Percentiles rank a stretch among this genome's conserved stretches.
phyloP scores from a whole-genome alignment of 2,888 invertebrate genomes.

The Drosophila buzzatii region DNA sequence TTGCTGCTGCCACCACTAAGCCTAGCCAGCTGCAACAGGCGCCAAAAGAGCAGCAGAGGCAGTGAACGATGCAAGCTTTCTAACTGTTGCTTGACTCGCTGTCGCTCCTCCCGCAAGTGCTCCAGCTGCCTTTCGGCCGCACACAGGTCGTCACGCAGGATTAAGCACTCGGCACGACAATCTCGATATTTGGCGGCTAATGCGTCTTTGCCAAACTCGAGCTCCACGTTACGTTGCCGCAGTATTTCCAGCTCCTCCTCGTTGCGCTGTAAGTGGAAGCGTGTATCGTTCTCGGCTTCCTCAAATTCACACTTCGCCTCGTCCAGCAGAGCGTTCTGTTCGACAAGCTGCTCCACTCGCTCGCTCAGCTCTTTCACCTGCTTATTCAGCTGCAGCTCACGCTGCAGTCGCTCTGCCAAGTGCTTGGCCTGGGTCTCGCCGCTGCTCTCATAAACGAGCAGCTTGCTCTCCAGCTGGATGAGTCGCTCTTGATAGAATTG shows the following conservation, averaged over 20 bases:
- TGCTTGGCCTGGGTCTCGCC: constrained; percentile 88
- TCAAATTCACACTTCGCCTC: constrained; percentile 91
- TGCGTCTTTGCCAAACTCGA: constrained; percentile 88
- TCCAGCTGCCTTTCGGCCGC: constrained; percentile 83
- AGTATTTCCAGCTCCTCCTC: constrained; percentile 88
- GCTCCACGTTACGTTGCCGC: constrained; percentile 85
- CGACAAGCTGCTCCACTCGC: constrained; percentile 87
- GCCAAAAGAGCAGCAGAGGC: constrained; percentile 76
- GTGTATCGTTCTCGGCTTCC: constrained; percentile 91
- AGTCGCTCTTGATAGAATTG: constrained; percentile 89
- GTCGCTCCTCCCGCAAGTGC: constrained; percentile 83
- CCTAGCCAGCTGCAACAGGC: constrained; percentile 49
- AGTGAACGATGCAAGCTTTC: constrained; percentile 75
- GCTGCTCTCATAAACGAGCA: constrained; percentile 89
- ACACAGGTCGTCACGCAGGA: constrained; percentile 81
- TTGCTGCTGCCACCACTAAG: neutral
- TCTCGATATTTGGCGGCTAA: constrained; percentile 87
- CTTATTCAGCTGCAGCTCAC: constrained; percentile 87
- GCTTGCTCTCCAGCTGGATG: constrained; percentile 88
- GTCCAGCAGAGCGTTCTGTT: constrained; percentile 88
- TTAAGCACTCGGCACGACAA: constrained; percentile 83
- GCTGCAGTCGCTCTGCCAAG: constrained; percentile 88
- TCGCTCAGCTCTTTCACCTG: constrained; percentile 85
- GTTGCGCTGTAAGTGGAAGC: constrained; percentile 86
- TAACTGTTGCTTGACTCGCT: constrained; percentile 82